Base-by-base conservation (phyloP, 2,888 invertebrate species). In the Lucinisca nassula region DNA sequence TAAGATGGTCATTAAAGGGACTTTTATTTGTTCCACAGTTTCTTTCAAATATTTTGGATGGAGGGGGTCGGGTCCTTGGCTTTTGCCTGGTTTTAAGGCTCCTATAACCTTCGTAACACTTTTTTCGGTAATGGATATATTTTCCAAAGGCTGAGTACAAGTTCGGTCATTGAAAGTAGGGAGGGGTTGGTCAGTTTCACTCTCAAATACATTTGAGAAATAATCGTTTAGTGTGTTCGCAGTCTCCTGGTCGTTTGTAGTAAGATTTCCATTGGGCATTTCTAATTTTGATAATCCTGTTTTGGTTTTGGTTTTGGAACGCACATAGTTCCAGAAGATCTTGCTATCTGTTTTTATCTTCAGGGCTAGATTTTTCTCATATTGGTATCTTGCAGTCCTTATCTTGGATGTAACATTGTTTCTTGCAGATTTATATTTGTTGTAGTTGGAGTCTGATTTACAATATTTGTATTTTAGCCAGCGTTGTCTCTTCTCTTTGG, bases 261-360 rank as follows among this genome's bases (percentile, higher is more conserved):
- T n/a, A n/a, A n/a, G n/a, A n/a, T 40, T 40, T 40, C 55, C 55
- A 55, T 55, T n/a, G 55, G n/a, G 55, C 55, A 55, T 55, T 55
- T 55, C 55, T n/a, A 55, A n/a, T n/a, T 55, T 55, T 55, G n/a
- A 55, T n/a, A n/a, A n/a, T n/a, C 8, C 55, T n/a, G 55, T 12
- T n/a, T 70, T 70, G 4, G 70, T 30, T 70, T 70, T 70, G 4
- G 70, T 35, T 70, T 12, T 70, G 8, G 70, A 21, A 27, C 70
- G 24, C 32, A 70, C 70, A 70, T 70, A 70, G 10, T 30, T 70
- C 70, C 70, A 70, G 70, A 70, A 70, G n/a, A 37, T 10, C 24
- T 70, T 70, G 24, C 12, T 70, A 37, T 70, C 70, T 10, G 32
- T 37, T 70, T 70, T 10, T 6, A 27, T 30, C 12, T 70, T 12